Evolutionary conservation across 1,140 invertebrate genomes (phyloP).

Genomic region (Ips typographus): DNA sequence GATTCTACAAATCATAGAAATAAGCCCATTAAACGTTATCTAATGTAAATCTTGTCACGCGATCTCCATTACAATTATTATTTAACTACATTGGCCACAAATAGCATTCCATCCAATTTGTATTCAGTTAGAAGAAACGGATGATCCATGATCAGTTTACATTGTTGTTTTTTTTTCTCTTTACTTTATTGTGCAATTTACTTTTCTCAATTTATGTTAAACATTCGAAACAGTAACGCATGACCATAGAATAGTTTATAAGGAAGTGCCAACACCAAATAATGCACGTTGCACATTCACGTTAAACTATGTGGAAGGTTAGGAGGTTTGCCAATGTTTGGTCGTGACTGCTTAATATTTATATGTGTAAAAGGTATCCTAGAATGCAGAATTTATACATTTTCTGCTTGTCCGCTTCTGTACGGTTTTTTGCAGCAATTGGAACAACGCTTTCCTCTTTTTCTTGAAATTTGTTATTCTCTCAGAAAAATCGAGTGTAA

Average conservation of each 20-base stretch:
- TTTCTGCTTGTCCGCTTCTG: slow-evolving; percentile 12
- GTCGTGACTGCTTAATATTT: slow-evolving; percentile 30
- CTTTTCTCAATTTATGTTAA: neutral
- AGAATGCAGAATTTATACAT: slow-evolving; percentile 26
- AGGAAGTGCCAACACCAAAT: slow-evolving; percentile 15
- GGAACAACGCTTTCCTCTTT: slow-evolving; percentile 3
- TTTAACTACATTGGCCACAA: too few relatives aligned
- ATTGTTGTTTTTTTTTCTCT: too few relatives aligned
- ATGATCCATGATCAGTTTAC: too few relatives aligned
- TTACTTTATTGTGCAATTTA: too few relatives aligned
- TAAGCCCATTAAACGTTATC: too few relatives aligned
- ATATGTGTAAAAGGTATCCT: slow-evolving; percentile 28
- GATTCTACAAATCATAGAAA: too few relatives aligned
- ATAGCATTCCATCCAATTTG: too few relatives aligned
- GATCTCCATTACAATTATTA: too few relatives aligned
- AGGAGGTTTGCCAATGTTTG: slow-evolving; percentile 24
- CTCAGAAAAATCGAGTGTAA: too few relatives aligned
- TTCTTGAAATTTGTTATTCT: neutral
- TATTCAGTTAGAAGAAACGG: too few relatives aligned
- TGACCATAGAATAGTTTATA: slow-evolving; percentile 4
- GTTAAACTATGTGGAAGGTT: slow-evolving; percentile 25
- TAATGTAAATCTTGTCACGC: too few relatives aligned
- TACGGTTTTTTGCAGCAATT: slow-evolving; percentile 8
- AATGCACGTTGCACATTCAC: slow-evolving; percentile 11
- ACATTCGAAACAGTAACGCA: neutral